Evolutionary conservation across 2,797 vertebrate genomes (phyloP), one percentile per base, ranked within the genome.

Genomic region (Caiman crocodilus): DNA sequence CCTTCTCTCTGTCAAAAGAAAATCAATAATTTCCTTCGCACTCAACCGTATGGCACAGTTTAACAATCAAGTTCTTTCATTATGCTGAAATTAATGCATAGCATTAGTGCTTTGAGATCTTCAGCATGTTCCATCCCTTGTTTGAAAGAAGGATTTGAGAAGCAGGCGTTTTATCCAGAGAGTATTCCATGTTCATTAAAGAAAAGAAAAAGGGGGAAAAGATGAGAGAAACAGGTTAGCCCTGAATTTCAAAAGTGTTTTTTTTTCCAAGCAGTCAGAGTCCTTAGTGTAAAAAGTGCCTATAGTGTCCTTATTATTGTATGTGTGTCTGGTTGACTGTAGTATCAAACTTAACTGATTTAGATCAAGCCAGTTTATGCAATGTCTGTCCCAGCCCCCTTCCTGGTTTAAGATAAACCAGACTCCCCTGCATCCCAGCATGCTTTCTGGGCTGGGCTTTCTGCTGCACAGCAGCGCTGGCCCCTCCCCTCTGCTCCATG

Each of bases 21-120:
- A 95, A 95, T 91, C 86, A 87, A 25, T 90, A 61, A 84, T 95
- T 96, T 93, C 64, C 82, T 89, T 95, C 94, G 92, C 95, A 81
- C 75, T 81, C 91, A 94, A 89, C 86, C 73, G 94, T 73, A 61
- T 56, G 63, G 91, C 69, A 94, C 90, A 85, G 77, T 82, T 95
- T 80, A 89, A 67, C 73, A 87, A 42, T 82, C 93, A 50, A 84
- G 90, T 85, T 26, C 3, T 15, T 74, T 78, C 84, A 17, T 91
- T 87, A 81, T 92, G 78, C 87, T 90, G 87, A 89, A 94, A 92
- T 25, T 91, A 88, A 76, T 50, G 74, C 85, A 79, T 65, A 42
- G 94, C 95, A 94, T 95, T 85, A 96, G 83, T 82, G 73, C 94
- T 94, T 88, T 82, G 76, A 88, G 94, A 93, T 92, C 90, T 92